A percentile compares a stretch with the other conserved stretches of the same genome.
Evolutionary conservation across 2,797 vertebrate species (phyloP).

Genomic region (Etheostoma nigrum): DNA sequence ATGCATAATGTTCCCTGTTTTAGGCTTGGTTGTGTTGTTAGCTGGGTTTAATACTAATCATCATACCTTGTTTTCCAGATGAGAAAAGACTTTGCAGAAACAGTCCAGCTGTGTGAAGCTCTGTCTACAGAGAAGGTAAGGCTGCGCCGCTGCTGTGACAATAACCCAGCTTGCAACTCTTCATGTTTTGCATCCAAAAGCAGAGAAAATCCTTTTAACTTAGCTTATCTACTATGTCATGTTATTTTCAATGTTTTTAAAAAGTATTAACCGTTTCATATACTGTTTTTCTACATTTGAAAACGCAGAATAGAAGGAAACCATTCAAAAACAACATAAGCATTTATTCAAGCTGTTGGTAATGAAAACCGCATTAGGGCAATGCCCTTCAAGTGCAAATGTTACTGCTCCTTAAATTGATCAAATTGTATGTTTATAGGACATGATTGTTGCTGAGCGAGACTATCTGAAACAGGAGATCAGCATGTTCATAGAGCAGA

Average conservation of each 20-base stretch:
- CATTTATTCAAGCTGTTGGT: not conserved
- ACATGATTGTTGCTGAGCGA: slow-evolving; percentile 63
- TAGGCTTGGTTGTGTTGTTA: not conserved
- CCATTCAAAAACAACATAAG: not conserved
- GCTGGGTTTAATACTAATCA: not conserved
- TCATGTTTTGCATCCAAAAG: not conserved
- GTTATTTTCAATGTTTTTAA: not conserved
- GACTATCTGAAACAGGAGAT: slow-evolving; percentile 77
- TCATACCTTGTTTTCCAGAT: slow-evolving; percentile 68
- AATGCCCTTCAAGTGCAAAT: not conserved
- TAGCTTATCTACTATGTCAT: not conserved
- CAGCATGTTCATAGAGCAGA: slow-evolving; percentile 64
- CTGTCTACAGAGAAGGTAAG: slow-evolving; percentile 87
- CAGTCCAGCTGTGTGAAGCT: slow-evolving; percentile 88
- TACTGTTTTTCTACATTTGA: not conserved
- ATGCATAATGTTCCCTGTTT: not conserved
- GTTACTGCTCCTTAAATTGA: not conserved
- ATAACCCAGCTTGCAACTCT: no score
- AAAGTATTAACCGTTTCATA: not conserved
- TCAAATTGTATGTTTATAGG: slow-evolving; percentile 56
- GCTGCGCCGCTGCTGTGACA: not conserved
- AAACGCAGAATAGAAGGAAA: not conserved
- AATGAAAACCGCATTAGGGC: not conserved
- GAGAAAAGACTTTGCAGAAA: slow-evolving; percentile 84
- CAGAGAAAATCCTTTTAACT: not conserved